Base-by-base conservation (phyloP, 2,113 vertebrate species). In the Crotalus helleri region DNA sequence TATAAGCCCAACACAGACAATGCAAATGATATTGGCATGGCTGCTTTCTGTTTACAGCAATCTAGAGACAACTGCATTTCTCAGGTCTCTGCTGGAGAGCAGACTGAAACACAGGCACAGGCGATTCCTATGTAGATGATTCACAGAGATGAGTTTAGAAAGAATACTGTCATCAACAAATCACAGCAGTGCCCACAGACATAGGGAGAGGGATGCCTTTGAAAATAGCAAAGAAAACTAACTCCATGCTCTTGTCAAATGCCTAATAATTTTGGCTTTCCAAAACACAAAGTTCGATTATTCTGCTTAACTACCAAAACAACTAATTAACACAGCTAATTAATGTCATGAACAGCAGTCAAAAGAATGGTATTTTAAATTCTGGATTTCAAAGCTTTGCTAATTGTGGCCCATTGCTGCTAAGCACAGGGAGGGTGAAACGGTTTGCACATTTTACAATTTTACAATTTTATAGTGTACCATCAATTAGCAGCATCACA, bases 261-360 rank as follows among this genome's bases (percentile, higher is more conserved):
- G 97, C 97, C 97, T 98, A 98, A 97, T 98, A 98, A 98, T 97
- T 98, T 97, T 97, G 97, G 97, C 96, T 98, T 98, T 97, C 95
- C 90, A 94, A 93, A 94, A 95, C 94, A 93, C 91, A 94, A 74
- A 97, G 94, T 96, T 98, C 97, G 97, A 98, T 97, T 97, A 97
- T 96, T 97, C 98, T 98, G 98, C 98, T 98, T 95, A 97, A 96
- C 97, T 98, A 98, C 98, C 98, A 99, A 98, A 98, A 98, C 97
- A 98, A 96, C 98, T 98, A 98, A 99, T 99, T 99, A 99, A 98
- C 98, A 98, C 98, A 98, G 98, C 98, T 99, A 99, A 99, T 99
- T 99, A 99, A 98, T 97, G 97, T 98, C 98, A 97, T 96, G 97
- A 98, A 98, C 97, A 98, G 98, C 98, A 98, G 97, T 98, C 97